phyloP scores from a whole-genome alignment of 2,888 invertebrate genomes.

The Apoderus coryli region DNA sequence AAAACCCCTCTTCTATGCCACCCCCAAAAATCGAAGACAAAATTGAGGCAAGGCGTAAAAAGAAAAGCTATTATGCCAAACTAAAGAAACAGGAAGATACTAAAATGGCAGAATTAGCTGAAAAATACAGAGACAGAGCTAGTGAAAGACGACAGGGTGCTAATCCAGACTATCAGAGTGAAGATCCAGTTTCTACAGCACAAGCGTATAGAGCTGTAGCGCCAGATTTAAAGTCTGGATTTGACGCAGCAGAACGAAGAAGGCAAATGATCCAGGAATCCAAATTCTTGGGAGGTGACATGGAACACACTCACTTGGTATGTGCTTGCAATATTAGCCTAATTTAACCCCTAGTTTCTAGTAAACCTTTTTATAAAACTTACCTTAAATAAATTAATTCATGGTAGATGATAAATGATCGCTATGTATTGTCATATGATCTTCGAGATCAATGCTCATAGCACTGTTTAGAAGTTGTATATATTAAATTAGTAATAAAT shows the following conservation, averaged over 20 bases:
- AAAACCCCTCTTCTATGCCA: conserved; percentile 34
- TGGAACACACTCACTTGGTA: conserved; percentile 99
- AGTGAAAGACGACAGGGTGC: conserved; percentile 62
- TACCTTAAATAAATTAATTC: too few relatives aligned
- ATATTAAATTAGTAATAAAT: too few relatives aligned
- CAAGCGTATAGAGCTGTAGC: conserved; percentile 72
- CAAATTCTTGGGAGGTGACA: conserved; percentile 99
- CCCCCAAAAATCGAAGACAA: conserved; percentile 48
- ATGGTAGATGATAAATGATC: too few relatives aligned
- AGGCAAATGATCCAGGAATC: conserved; percentile 95
- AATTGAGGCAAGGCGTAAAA: conserved; percentile 75
- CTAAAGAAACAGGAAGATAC: conserved; percentile 91
- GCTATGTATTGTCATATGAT: too few relatives aligned
- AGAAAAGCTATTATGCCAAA: conserved; percentile 88
- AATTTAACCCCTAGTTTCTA: too few relatives aligned
- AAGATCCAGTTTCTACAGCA: conserved; percentile 74
- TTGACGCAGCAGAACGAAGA: conserved; percentile 88
- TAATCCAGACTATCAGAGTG: conserved; percentile 64
- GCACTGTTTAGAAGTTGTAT: too few relatives aligned
- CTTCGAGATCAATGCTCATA: too few relatives aligned
- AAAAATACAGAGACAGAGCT: conserved; percentile 85
- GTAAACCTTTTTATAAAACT: too few relatives aligned
- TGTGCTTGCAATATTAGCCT: too few relatives aligned
- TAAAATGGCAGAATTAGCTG: conserved; percentile 83
- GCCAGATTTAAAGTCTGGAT: conserved; percentile 85